Evolutionary conservation across 2,797 vertebrate species (phyloP), one percentile per base, ranked within the genome.

Genomic region (Onychomys leucogaster): DNA sequence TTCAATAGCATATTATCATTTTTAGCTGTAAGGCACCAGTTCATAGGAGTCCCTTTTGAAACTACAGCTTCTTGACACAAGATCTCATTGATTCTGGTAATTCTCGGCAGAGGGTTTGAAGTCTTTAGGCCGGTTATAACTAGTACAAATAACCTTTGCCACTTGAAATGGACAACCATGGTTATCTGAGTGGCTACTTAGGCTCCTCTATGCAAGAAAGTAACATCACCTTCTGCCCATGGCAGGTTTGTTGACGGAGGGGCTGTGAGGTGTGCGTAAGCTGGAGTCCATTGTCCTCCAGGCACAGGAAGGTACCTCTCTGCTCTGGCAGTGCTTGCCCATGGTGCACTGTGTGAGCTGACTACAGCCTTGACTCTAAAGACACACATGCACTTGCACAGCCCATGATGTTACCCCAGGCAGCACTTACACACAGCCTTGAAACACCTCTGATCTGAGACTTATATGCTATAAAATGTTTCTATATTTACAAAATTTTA

Each of bases 161-260:
- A 55, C 2, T 94, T 91, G 84, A 73, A 73, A 61, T 94, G 71
- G 93, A 83, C 19, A 88, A n/a, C 37, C 34, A 55, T 82, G 92
- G n/a, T 91, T 92, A 55, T 84, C 52, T 90, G 34, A 25, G 89
- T 95, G n/a, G 17, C 89, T 94, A 89, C 9, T 85, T 94, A 57
- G 67, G 27, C 6, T 84, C 46, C 32, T 90, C 14, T 27, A 8
- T 76, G 5, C 69, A 90, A 32, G 32, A 63, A 73, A 43, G 61
- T 43, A 32, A 37, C 5, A 41, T 94, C 55, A 27, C n/a, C 55
- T 49, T 73, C 63, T 59, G 63, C 55, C 37, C 29, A 78, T 63
- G 10, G 16, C 34, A 81, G n/a, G 0, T 91, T 80, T 32, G 49
- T 75, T 91, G 27, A 90, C 59, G 57, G 65, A 94, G 49, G 41